phyloP scores from a whole-genome alignment of 2,888 invertebrate genomes.

The Drosophila tanythrix region DNA sequence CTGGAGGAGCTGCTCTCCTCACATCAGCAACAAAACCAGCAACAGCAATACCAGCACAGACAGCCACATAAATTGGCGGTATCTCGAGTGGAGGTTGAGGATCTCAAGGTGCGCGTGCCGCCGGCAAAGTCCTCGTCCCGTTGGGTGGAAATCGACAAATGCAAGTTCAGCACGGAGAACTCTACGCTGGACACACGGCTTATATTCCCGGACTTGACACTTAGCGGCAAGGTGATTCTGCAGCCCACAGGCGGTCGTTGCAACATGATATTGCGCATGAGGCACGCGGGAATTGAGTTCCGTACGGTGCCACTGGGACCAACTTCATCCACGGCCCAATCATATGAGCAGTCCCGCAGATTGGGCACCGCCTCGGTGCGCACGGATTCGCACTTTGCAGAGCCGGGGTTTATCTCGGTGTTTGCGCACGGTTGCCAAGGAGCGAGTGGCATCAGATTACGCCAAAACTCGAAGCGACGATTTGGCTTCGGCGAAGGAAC shows the following conservation, averaged over 20 bases:
- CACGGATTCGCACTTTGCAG: conserved; percentile 93
- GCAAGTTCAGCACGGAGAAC: conserved; percentile 90
- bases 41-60: conserved; percentile 52
- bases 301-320: conserved; percentile 87
- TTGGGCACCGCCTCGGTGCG: conserved; percentile 85
- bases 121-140: conserved; percentile 87
- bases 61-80: conserved; percentile 76
- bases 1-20: conserved; percentile 62
- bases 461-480: conserved; percentile 83
- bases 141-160: conserved; percentile 90
- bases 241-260: conserved; percentile 87
- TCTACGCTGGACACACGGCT: conserved; percentile 91
- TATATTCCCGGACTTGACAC: conserved; percentile 91
- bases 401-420: conserved; percentile 93
- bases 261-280: conserved; percentile 91
- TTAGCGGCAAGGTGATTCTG: conserved; percentile 91
- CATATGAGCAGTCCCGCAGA: conserved; percentile 78
- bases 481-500: conserved; percentile 69
- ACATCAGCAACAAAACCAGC: conserved; percentile 53
- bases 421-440: conserved; percentile 93
- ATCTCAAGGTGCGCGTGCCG: conserved; percentile 87
- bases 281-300: conserved; percentile 92
- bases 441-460: conserved; percentile 78
- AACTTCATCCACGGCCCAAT: conserved; percentile 38
- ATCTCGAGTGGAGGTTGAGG: conserved; percentile 81